Base-by-base conservation (phyloP, 2,113 vertebrate genomes). In the Xerus inauris region DNA sequence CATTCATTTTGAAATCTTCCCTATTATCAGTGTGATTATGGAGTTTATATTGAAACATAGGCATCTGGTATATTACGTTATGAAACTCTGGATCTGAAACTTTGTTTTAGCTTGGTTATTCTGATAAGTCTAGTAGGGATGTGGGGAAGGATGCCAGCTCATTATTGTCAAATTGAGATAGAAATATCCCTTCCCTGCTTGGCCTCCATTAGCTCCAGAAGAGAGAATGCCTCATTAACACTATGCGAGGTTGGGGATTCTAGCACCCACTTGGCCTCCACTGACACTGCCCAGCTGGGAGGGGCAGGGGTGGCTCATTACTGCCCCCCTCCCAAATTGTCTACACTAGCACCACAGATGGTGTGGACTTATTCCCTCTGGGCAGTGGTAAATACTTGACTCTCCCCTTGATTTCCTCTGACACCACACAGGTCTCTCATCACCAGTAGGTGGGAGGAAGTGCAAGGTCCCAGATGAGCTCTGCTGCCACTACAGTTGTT, bases 21-120 rank as follows among this genome's bases (percentile, higher is more conserved):
- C 59, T 54, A 67, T 85, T 77, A 11, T 79, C 40, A 62, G n/a
- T 57, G 35, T 51, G 59, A 45, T 35, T 19, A 69, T 1, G 47
- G 22, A 54, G 76, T 87, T 93, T 95, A 76, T 62, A 17, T 28
- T 86, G 89, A 84, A 47, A 87, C 5, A 6, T 35, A 77, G 30
- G 65, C 5, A 19, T 16, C 24, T 59, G 47, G 42, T 62, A 19
- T 30, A 30, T 72, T 22, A 1, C 19, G 10, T 51, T 49, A 30
- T 40, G 30, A 86, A n/a, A 88, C 3, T 26, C 12, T 71, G 6
- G 40, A 57, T 28, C n/a, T 77, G 38, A 71, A 86, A 5, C 5
- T 12, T 83, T 47, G 11, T 35, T 75, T 59, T 28, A 71, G 59
- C 35, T 85, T 47, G 20, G 14, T 65, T 65, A 24, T 80, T 91